Conservation (phyloP, 2,888 invertebrate species). For the Cryptocephalus primarius region DNA sequence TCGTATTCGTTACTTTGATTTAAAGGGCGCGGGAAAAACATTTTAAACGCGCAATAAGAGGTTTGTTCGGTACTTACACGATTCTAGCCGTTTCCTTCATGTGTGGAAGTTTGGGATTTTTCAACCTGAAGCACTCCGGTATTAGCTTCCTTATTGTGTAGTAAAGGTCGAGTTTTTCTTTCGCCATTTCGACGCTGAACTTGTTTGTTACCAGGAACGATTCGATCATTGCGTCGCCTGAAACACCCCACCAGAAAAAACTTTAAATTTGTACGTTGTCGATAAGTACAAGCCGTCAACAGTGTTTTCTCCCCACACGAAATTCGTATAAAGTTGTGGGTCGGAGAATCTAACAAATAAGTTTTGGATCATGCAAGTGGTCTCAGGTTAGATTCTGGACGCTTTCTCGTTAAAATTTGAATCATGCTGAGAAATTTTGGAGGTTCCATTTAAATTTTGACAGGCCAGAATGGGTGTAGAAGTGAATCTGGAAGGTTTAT, state of each 20-base stretch:
- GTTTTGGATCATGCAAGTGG: too few species aligned
- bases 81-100: conserved; percentile 7
- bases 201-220: conserved; percentile 13
- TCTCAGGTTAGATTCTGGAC: too few species aligned
- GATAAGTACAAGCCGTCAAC: neutral
- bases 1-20: neutral
- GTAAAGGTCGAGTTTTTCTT: conserved; percentile 19
- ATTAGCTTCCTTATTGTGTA: conserved; percentile 16
- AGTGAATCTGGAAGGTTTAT: too few species aligned
- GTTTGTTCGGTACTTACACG: conserved; percentile 16
- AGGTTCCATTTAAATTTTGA: too few species aligned
- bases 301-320: too few species aligned
- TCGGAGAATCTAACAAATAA: too few species aligned
- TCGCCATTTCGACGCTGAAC: conserved; percentile 15
- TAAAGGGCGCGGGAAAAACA: neutral
- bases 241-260: neutral
- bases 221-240: conserved; percentile 11
- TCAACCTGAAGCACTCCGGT: conserved; percentile 19
- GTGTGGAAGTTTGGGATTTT: conserved; percentile 9
- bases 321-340: too few species aligned
- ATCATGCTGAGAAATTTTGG: too few species aligned
- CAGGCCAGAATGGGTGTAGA: too few species aligned
- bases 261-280: neutral
- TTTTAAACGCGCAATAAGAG: too few species aligned
- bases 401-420: too few species aligned